These are phyloP conservation scores for Bergia puertoricense DNA, from an alignment of 92 coral and sea anemone species.

Conservation along the genomic window DNA sequence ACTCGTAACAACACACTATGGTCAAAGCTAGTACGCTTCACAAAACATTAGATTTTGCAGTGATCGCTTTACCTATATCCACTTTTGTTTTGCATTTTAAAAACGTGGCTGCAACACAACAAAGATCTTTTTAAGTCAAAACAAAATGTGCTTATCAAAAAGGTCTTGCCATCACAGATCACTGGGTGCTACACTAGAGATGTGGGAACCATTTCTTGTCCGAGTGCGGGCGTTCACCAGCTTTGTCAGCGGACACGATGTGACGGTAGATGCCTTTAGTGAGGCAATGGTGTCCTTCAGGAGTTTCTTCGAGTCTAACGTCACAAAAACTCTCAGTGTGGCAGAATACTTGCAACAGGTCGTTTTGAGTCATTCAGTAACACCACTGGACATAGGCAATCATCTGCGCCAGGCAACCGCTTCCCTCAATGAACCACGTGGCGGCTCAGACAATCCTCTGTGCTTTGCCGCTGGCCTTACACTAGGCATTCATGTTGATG, in stretches of 20 bases:
- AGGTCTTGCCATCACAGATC: constrained; percentile 39
- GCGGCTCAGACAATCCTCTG: constrained; percentile 95
- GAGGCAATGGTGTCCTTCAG: constrained; percentile 80
- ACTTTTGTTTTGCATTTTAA: too few species aligned
- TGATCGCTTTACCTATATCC: background rate
- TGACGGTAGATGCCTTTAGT: constrained; percentile 71
- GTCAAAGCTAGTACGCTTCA: background rate
- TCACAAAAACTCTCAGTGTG: constrained; percentile 86
- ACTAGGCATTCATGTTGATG: constrained; percentile 87
- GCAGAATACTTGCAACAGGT: constrained; percentile 80
- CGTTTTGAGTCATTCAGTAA: constrained; percentile 59
- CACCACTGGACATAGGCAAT: constrained; percentile 61
- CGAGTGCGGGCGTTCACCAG: constrained; percentile 76
- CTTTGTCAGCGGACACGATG: constrained; percentile 64
- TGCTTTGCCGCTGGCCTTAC: constrained; percentile 94
- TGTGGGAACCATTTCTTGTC: constrained; percentile 91
- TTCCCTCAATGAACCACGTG: constrained; percentile 80
- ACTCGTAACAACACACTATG: background rate
- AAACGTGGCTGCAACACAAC: background rate
- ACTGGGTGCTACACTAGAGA: constrained; percentile 74
- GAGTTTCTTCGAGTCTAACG: constrained; percentile 89
- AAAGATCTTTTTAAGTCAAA: background rate
- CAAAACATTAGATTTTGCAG: background rate
- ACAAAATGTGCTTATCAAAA: background rate
- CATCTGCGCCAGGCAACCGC: constrained; percentile 85